phyloP scores from a whole-genome alignment of 2,113 vertebrate species.

The Sylvietta virens region DNA sequence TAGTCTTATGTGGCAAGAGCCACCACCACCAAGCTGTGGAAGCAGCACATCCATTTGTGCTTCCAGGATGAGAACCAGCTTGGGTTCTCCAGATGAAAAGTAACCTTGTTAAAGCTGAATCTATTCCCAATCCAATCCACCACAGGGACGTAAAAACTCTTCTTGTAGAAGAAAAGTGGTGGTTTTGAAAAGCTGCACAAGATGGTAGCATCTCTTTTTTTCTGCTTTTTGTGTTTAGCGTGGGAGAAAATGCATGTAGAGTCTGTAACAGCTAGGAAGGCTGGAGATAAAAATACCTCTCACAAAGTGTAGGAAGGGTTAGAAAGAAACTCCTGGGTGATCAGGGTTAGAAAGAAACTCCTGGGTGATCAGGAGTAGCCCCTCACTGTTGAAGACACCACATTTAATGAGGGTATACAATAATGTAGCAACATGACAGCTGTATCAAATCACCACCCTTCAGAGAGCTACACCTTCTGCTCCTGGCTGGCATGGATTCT shows the following conservation, averaged over 20 bases:
- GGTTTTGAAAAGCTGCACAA: not conserved
- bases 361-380: not conserved
- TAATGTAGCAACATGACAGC: accelerated
- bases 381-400: not conserved
- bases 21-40: not conserved
- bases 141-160: not conserved
- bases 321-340: not conserved
- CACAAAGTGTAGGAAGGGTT: not conserved
- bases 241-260: not conserved
- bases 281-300: not conserved
- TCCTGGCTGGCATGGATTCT: not conserved
- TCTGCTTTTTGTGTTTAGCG: not conserved
- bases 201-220: not conserved
- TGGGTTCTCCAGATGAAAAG: not conserved
- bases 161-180: not conserved
- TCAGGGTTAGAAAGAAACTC: not conserved
- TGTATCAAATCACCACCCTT: accelerated
- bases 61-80: not conserved
- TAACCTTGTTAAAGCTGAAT: not conserved
- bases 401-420: not conserved
- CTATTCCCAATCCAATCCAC: not conserved
- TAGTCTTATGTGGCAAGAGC: not conserved
- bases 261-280: not conserved
- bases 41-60: not conserved
- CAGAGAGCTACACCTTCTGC: not conserved